Evolutionary conservation across 2,113 vertebrate genomes (phyloP).

Genomic region (Gambusia holbrooki): DNA sequence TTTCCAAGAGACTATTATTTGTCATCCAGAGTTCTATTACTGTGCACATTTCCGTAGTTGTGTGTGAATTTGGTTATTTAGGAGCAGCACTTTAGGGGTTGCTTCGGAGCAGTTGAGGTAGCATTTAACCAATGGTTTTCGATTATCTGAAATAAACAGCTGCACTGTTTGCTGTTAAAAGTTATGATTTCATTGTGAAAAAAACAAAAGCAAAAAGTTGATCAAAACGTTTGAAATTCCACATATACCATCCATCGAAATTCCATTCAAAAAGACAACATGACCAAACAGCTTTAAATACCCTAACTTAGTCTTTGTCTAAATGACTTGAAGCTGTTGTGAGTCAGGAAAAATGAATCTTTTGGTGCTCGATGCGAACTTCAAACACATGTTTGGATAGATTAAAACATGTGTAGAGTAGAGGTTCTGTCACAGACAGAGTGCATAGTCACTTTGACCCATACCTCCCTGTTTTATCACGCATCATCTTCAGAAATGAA

Average conservation of each 20-base stretch:
- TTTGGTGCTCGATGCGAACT: constrained; percentile 79
- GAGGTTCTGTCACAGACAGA: constrained; percentile 74
- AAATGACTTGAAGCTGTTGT: constrained; percentile 33
- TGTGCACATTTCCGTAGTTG: neutral
- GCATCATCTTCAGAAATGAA: constrained; percentile 75
- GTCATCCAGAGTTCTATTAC: neutral
- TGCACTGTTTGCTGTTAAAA: neutral
- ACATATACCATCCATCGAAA: neutral
- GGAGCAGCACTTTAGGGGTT: too few species aligned
- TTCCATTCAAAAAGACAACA: neutral
- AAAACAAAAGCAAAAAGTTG: neutral
- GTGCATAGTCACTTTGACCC: constrained; percentile 77
- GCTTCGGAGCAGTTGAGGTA: neutral
- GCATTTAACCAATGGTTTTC: too few species aligned
- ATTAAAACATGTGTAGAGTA: constrained; percentile 79
- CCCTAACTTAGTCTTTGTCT: constrained; percentile 1
- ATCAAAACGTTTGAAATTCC: neutral
- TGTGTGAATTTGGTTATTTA: too few species aligned
- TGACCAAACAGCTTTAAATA: neutral
- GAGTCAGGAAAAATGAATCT: constrained; percentile 65
- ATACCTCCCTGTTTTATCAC: constrained; percentile 77
- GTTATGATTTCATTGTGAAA: neutral
- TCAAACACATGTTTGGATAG: constrained; percentile 81
- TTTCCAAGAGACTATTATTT: neutral
- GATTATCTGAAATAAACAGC: neutral